Evolutionary conservation across 2,797 vertebrate species (phyloP), one percentile per base, ranked within the genome.

Genomic region (Acanthurus leucopareius): DNA sequence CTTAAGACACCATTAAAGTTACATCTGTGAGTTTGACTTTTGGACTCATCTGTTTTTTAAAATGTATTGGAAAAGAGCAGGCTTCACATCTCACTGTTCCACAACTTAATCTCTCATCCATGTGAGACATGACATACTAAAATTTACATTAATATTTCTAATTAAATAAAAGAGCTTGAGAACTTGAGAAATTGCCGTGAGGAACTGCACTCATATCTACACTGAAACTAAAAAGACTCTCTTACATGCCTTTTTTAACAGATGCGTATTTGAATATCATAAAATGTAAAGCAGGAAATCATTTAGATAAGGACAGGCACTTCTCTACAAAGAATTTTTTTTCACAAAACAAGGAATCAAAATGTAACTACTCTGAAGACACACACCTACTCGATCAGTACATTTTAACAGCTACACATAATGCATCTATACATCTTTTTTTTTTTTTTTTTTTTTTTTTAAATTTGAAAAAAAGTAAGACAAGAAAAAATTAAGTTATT

Each of bases 1-100:
- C 4, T 68, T 56, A 48, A 69, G 38, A 57, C 49, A 35, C 9
- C 19, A 35, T 62, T 19, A 63, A 60, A 66, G 47, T 54, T 64
- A 48, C 35, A n/a, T 32, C 52, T 63, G 19, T 53, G 22, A 56
- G n/a, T 45, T 58, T 40, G 66, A 5, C 68, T 20, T 7, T 35
- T 35, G 5, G 32, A 35, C 32, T 35, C 32, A 35, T 32, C 28
- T 32, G 32, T 35, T 0, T 19, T 69, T 16, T 54, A 1, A 73
- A 73, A 62, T 32, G 25, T 63, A 69, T 35, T 61, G 47, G 7
- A 35, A 35, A 35, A 35, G 32, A 35, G 32, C 7, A 35, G 32
- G 32, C 32, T 35, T 7, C 32, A 35, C 32, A 35, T 35, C 32
- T 35, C 6, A 35, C 32, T 35, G 32, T 35, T 35, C 32, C 32